A percentile compares a stretch with the other conserved stretches of the same genome.
Evolutionary conservation across 2,113 vertebrate species (phyloP).

Genomic region (Neofelis nebulosa): DNA sequence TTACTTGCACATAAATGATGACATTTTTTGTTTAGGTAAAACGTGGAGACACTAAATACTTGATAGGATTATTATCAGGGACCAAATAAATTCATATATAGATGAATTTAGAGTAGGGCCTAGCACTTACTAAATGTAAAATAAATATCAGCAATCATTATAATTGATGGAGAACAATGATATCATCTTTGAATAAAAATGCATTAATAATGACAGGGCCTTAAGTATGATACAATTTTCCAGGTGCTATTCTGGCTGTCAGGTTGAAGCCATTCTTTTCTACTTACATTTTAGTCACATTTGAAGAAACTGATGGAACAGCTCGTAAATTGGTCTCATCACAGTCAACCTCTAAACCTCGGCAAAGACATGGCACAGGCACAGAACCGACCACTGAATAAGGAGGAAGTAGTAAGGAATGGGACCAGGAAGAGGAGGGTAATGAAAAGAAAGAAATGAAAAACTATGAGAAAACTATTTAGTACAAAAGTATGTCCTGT

Average conservation of each 20-base stretch:
- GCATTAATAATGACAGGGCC: neutral
- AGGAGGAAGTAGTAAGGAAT: neutral
- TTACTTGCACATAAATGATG: neutral
- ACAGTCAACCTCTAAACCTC: conserved; percentile 91
- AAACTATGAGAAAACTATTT: neutral
- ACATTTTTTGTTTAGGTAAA: conserved; percentile 41
- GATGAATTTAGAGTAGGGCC: neutral
- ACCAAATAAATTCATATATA: neutral
- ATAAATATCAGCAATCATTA: neutral
- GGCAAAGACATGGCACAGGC: conserved; percentile 90
- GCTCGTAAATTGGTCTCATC: conserved; percentile 87
- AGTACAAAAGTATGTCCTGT: neutral
- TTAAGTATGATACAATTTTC: neutral
- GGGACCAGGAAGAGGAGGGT: neutral
- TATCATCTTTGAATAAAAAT: neutral
- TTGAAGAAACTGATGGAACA: conserved; percentile 90
- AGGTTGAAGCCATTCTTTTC: conserved; percentile 51
- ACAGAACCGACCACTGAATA: conserved; percentile 88
- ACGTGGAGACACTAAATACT: neutral
- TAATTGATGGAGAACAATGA: neutral
- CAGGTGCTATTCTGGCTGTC: neutral
- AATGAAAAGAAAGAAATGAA: conserved; percentile 29
- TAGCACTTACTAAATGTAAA: neutral
- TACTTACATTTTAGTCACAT: conserved; percentile 96
- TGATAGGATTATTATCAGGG: neutral